phyloP scores from a whole-genome alignment of 35 echinoderm and acorn worm genomes.

The Holothuria glaberrima region DNA sequence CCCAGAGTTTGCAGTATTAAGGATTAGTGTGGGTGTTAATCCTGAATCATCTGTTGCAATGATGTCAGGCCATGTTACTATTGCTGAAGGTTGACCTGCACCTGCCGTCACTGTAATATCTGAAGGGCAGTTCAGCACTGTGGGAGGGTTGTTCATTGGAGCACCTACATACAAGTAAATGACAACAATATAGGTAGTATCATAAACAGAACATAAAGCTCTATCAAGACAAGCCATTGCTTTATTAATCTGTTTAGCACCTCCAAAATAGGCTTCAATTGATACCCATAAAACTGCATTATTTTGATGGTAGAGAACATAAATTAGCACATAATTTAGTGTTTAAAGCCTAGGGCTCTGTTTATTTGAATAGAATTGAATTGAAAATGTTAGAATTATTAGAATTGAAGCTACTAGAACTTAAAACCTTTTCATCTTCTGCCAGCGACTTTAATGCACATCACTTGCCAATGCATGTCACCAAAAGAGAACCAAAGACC shows the following conservation, averaged over 20 bases:
- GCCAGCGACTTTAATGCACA: no score
- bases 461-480: no score
- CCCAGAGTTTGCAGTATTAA: neutral
- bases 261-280: neutral
- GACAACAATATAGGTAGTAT: neutral
- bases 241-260: neutral
- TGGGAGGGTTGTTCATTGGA: neutral
- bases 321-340: no score
- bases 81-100: neutral
- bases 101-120: neutral
- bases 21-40: neutral
- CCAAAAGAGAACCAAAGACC: no score
- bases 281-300: no score
- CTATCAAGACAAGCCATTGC: no score
- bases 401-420: no score
- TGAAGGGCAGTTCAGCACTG: neutral
- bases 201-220: neutral
- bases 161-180: neutral
- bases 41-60: conserved; percentile 26
- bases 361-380: no score
- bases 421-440: no score
- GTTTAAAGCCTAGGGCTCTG: no score
- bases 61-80: neutral
- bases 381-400: no score
- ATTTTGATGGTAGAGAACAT: no score